Evolutionary conservation across 2,888 invertebrate species (phyloP), one percentile per base, ranked within the genome.

Genomic region (Hofmannophila pseudospretella): DNA sequence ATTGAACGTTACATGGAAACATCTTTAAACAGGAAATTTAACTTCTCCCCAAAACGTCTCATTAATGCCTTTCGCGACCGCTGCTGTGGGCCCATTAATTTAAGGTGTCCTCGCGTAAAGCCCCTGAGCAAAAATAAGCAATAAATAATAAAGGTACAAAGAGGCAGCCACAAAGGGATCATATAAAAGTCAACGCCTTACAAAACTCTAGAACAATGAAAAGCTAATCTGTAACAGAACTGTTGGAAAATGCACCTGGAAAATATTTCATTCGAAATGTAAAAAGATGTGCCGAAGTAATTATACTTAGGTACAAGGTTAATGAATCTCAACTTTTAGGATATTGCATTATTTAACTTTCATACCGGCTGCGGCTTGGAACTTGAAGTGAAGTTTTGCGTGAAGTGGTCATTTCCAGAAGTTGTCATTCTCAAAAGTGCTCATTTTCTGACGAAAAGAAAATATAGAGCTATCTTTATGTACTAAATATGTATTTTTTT

Each of bases 181-280:
- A 31, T 8, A 31, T 45, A 54, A 55, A 45, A 48, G 50, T 54
- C 45, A 50, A 47, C 34, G 26, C 27, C 47, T 53, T 42, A 39
- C 43, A 44, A 52, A 51, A 45, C 38, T 43, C 45, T 41, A 43
- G 38, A 38, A 45, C 55, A 54, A 54, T 57, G 56, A 49, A 57
- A 58, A 58, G 58, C 62, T 59, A 30, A 34, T 23, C 33, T 16
- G 16, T 64, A 57, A 12, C 2, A 28, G 13, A 28, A 54, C 20
- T 5, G 8, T 7, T 2, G 7, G 1, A 54, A 39, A 64, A 66
- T 63, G 55, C 55, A 55, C 57, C 58, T 58, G 47, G 45, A 43
- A 68, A 67, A 51, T 67, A 64, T 46, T 22, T 12, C 51, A 53
- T 44, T 49, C 45, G 46, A 49, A 48, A 63, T 62, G n/a, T n/a